Percentiles rank a stretch among this genome's conserved stretches.
Evolutionary conservation across 1,140 invertebrate species (phyloP).

Genomic region (Procambarus clarkii): DNA sequence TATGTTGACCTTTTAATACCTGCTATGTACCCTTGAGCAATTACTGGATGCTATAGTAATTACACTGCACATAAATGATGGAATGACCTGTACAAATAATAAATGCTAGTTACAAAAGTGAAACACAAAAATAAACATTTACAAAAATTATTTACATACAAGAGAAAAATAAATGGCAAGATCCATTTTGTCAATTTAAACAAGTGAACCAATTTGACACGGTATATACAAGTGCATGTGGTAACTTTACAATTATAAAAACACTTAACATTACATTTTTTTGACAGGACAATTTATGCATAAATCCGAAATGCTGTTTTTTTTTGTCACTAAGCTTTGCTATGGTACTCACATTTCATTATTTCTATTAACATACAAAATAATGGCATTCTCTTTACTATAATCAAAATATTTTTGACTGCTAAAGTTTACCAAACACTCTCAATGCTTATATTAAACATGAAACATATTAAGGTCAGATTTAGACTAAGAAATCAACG

Average conservation of each 20-base stretch:
- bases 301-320: neutral
- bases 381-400: neutral
- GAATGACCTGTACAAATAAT: conserved; percentile 1
- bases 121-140: neutral
- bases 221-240: neutral
- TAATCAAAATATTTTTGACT: neutral
- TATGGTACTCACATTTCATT: neutral
- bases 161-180: conserved; percentile 1
- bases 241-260: neutral
- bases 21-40: neutral
- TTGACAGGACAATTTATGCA: neutral
- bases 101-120: conserved; percentile 7
- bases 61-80: conserved; percentile 2
- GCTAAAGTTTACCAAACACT: neutral
- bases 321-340: neutral
- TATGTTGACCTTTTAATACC: conserved; percentile 4
- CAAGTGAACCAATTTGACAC: neutral
- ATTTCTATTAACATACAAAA: neutral
- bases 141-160: neutral
- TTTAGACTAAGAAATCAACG: neutral
- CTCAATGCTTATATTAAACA: neutral
- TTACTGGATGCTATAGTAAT: neutral
- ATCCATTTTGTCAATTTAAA: conserved; percentile 2
- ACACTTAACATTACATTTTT: too few relatives aligned
- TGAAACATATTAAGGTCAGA: neutral